These are phyloP conservation scores for Brenthis ino DNA, from an alignment of 2,888 invertebrate genomes.

Conservation along the genomic window DNA sequence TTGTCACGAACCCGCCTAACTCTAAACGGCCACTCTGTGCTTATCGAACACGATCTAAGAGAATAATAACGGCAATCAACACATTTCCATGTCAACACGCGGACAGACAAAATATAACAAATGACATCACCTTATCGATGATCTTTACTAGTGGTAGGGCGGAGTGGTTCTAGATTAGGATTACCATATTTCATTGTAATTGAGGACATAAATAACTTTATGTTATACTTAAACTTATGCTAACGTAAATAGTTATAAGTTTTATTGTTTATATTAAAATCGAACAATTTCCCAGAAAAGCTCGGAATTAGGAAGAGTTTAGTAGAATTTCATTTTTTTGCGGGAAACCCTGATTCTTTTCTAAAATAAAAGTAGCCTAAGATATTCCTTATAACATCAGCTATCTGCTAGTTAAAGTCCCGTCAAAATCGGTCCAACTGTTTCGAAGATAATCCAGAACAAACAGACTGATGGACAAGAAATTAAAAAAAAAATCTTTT, in stretches of 20 bases:
- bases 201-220: not conserved
- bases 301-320: no score
- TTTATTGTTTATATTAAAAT: no score
- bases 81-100: slow-evolving; percentile 70
- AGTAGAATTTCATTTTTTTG: no score
- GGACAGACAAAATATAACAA: slow-evolving; percentile 62
- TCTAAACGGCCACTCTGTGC: slow-evolving; percentile 2
- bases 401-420: no score
- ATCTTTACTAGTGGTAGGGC: slow-evolving; percentile 55
- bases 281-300: no score
- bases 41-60: slow-evolving; percentile 62
- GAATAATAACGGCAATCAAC: slow-evolving; percentile 67
- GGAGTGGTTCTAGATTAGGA: not conserved
- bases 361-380: no score
- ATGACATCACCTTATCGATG: slow-evolving; percentile 64
- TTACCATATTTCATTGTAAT: not conserved
- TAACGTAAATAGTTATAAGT: not conserved
- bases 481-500: no score
- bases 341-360: no score
- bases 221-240: not conserved
- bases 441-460: no score
- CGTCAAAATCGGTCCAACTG: no score
- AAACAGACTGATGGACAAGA: no score
- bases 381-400: no score
- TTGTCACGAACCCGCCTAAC: slow-evolving; percentile 5